phyloP scores from a whole-genome alignment of 2,888 invertebrate species.

The Drosophila heteroneura region DNA sequence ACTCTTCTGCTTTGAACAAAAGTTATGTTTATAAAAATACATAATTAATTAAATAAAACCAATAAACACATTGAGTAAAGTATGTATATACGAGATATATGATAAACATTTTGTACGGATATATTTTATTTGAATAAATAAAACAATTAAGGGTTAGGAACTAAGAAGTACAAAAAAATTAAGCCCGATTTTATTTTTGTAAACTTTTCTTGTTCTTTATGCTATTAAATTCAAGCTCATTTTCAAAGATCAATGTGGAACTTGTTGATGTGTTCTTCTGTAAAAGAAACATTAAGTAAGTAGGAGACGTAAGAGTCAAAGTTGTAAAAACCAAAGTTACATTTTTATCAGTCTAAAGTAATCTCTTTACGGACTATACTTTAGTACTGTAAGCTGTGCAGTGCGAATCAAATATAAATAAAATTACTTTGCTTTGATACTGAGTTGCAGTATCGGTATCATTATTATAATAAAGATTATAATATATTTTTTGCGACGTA shows the following conservation, averaged over 20 bases:
- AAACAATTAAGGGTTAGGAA: not conserved
- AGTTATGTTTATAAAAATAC: not conserved
- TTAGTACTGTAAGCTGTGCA: not conserved
- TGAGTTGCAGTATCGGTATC: not conserved
- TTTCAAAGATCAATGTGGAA: not conserved
- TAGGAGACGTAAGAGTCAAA: not conserved
- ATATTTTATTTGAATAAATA: not conserved
- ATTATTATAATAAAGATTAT: not conserved
- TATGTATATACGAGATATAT: not conserved
- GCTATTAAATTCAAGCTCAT: not conserved
- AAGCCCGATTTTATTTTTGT: no score
- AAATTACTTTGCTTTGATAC: not conserved
- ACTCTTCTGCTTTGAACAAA: not conserved
- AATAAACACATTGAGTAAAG: not conserved
- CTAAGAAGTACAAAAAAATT: not conserved
- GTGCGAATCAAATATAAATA: not conserved
- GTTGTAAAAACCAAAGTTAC: not conserved
- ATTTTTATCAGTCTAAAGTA: not conserved
- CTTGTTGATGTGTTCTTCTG: not conserved
- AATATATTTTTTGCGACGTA: not conserved
- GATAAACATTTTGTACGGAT: fast-evolving
- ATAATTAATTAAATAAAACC: not conserved
- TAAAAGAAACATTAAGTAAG: not conserved
- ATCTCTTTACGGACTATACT: not conserved
- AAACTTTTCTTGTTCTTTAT: not conserved